Base-by-base conservation (phyloP, 2,888 invertebrate species). In the Alsophila aescularia region DNA sequence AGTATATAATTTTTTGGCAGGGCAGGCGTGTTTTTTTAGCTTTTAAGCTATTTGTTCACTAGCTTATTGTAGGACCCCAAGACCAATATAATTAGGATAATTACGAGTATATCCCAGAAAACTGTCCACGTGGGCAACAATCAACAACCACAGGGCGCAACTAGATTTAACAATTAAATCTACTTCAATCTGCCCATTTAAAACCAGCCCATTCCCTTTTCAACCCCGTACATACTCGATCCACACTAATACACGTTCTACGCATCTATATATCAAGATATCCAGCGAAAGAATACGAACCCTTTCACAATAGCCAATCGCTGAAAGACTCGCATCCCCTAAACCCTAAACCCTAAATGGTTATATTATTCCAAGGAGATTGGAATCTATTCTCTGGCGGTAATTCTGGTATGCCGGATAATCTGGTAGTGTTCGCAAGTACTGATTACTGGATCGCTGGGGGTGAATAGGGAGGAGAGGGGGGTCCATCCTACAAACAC, bases 401-500 rank as follows among this genome's bases (percentile, higher is more conserved):
- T 48, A 39, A 48, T 48, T 40, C 39, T 51, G 55, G 50, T 36
- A 50, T 56, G 36, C 39, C 44, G 24, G 55, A 56, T 62, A 58
- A 60, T 52, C 39, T 50, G 47, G 56, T 55, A 51, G 55, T 55
- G 58, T 58, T 63, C 66, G 68, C 67, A 66, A 72, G 66, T 77
- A 75, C 72, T 79, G 80, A 80, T 77, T 77, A 79, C 76, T 64
- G 76, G 62, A 73, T 70, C 67, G 66, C 63, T 59, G 61, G 57
- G 64, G 58, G 51, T 1, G 24, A n/a, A n/a, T 2, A 60, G 64
- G 55, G 52, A 44, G 55, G 59, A 49, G 62, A 54, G 59, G 55
- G 51, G 62, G 62, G 51, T 50, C 59, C 70, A 79, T 73, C 77
- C 81, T 75, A 79, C 78, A 77, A 81, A 81, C 81, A 81, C 74